Percentiles rank a stretch among this genome's conserved stretches.
These are phyloP conservation scores for Antennarius maculatus DNA, from an alignment of 2,797 vertebrate species.

Conservation along the genomic window DNA sequence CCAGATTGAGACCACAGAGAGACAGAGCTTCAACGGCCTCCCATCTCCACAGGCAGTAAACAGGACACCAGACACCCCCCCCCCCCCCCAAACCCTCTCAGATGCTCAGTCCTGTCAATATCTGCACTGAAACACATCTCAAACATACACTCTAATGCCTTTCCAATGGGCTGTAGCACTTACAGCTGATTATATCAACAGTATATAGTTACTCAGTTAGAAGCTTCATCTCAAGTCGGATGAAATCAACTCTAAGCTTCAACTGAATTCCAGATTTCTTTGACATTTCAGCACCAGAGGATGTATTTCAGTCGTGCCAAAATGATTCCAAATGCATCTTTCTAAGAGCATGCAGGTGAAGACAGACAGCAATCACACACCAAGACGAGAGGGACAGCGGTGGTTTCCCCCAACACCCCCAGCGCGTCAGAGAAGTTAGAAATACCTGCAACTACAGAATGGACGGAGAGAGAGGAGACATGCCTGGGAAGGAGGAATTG, in stretches of 20 bases:
- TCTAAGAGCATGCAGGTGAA: conserved; percentile 12
- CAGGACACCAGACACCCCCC: conserved; percentile 27
- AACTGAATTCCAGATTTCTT: conserved; percentile 27
- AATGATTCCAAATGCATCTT: background rate
- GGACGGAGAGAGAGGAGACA: conserved; percentile 75
- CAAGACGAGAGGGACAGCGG: conserved; percentile 18
- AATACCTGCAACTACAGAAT: conserved; percentile 79
- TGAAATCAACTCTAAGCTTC: background rate
- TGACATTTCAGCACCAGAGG: background rate
- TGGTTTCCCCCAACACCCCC: conserved; percentile 55
- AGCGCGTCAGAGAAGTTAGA: conserved; percentile 65
- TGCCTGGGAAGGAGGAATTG: conserved; percentile 82
- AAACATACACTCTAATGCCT: conserved; percentile 24
- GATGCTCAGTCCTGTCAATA: conserved; percentile 25
- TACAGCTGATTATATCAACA: background rate
- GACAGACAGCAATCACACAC: conserved; percentile 33
- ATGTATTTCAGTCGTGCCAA: background rate
- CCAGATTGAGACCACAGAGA: conserved; percentile 48
- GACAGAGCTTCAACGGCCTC: conserved; percentile 53
- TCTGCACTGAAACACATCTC: conserved; percentile 25
- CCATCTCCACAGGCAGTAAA: conserved; percentile 52
- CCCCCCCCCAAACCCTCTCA: background rate
- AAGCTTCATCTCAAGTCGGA: conserved; percentile 8
- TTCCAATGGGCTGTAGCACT: conserved; percentile 14
- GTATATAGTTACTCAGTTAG: conserved; percentile 2